Percentiles rank a stretch among this genome's conserved stretches.
phyloP scores from a whole-genome alignment of 2,113 vertebrate genomes.

The Nothocercus nigrocapillus region DNA sequence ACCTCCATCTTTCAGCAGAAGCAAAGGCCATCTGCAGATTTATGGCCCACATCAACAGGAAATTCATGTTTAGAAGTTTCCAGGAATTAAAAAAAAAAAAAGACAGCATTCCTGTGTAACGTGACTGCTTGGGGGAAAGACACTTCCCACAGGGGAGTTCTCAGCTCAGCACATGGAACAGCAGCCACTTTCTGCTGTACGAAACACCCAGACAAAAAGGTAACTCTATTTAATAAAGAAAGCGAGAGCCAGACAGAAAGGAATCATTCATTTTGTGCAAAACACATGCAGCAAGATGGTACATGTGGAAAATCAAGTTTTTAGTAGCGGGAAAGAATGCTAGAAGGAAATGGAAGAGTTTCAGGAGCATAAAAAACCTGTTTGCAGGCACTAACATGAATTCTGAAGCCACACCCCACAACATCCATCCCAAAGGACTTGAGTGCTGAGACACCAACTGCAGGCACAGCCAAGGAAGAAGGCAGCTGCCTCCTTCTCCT shows the following conservation, averaged over 20 bases:
- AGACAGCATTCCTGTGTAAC: constrained; percentile 35
- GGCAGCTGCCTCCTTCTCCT: too few relatives aligned
- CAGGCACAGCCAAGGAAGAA: too few relatives aligned
- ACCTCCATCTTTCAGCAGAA: constrained; percentile 14
- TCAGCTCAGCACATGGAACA: background rate
- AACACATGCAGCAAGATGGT: constrained; percentile 46
- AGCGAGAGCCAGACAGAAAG: constrained; percentile 8
- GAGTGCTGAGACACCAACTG: too few relatives aligned
- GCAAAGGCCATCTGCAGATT: constrained; percentile 12
- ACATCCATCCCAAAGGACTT: too few relatives aligned
- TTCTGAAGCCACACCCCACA: background rate
- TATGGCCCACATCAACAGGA: constrained; percentile 35
- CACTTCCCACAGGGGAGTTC: background rate
- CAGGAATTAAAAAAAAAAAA: background rate
- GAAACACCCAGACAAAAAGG: constrained; percentile 15
- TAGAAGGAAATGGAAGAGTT: constrained; percentile 52
- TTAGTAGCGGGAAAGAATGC: constrained; percentile 56
- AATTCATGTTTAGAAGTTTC: constrained; percentile 60
- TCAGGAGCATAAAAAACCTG: constrained; percentile 34
- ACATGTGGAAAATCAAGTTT: constrained; percentile 39
- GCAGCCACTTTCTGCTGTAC: background rate
- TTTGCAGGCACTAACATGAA: background rate
- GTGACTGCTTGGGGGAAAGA: background rate
- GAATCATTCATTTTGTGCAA: constrained; percentile 49
- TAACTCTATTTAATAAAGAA: background rate